Percentiles rank a stretch among this genome's conserved stretches.
Evolutionary conservation across 2,797 vertebrate genomes (phyloP).

Genomic region (Hyperoplus immaculatus): DNA sequence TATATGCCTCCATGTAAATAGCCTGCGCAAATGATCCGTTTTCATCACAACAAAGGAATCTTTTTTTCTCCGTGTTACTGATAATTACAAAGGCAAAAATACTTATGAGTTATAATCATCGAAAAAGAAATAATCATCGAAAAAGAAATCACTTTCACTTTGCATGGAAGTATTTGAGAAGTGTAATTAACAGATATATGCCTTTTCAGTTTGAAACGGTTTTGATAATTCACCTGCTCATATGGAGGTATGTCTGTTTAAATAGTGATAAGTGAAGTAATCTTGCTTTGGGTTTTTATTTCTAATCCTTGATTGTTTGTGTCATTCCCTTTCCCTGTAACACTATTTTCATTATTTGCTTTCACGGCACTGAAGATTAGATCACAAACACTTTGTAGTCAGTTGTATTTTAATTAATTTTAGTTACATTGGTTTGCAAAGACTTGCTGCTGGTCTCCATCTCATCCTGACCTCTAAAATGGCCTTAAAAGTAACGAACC

Average conservation of each 20-base stretch:
- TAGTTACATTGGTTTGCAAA: constrained; percentile 84
- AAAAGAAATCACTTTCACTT: background rate
- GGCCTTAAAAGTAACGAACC: constrained; percentile 93
- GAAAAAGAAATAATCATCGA: background rate
- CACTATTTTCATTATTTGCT: constrained; percentile 52
- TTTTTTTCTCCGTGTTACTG: constrained; percentile 6
- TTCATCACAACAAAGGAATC: constrained; percentile 11
- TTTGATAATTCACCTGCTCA: constrained; percentile 15
- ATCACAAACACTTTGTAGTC: constrained; percentile 82
- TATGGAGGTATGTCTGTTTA: constrained; percentile 49
- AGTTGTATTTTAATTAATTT: constrained; percentile 83
- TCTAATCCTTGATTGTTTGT: constrained; percentile 78
- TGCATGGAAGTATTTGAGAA: constrained; percentile 34
- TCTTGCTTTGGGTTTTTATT: constrained; percentile 55
- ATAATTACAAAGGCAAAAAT: constrained; percentile 22
- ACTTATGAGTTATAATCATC: constrained; percentile 9
- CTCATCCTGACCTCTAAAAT: constrained; percentile 84
- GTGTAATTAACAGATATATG: constrained; percentile 25
- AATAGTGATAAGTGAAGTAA: constrained; percentile 80
- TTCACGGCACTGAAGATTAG: constrained; percentile 48
- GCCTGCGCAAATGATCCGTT: constrained; percentile 4
- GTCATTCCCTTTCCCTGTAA: constrained; percentile 74
- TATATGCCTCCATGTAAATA: constrained; percentile 43
- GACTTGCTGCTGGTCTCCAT: constrained; percentile 86
- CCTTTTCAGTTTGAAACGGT: constrained; percentile 22